These are phyloP conservation scores for Neoscelio sp. DNA, from an alignment of 2,888 invertebrate species.

Conservation along the genomic window DNA sequence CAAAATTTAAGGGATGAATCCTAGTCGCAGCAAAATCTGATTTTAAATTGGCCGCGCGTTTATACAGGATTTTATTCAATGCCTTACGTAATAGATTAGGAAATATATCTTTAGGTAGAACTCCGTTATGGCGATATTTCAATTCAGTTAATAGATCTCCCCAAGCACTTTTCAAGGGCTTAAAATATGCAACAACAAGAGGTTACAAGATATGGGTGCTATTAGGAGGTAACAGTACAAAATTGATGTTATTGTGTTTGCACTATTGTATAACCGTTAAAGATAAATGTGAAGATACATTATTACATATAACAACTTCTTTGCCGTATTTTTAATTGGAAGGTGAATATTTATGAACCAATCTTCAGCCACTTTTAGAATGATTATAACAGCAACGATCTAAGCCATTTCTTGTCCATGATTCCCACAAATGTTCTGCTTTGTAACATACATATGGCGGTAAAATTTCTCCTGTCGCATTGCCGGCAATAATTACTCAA, in stretches of 20 bases:
- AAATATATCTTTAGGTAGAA: too few species aligned
- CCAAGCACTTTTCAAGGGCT: constrained; percentile 72
- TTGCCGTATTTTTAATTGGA: constrained; percentile 68
- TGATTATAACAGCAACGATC: constrained; percentile 71
- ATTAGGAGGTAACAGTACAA: constrained; percentile 76
- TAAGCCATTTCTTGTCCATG: constrained; percentile 75
- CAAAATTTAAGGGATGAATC: too few species aligned
- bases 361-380: constrained; percentile 72
- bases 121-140: too few species aligned
- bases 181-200: constrained; percentile 71
- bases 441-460: constrained; percentile 76
- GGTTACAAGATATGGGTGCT: constrained; percentile 74
- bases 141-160: too few species aligned
- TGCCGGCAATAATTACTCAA: constrained; percentile 76
- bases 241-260: too few species aligned
- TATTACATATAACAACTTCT: constrained; percentile 77
- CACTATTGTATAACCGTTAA: constrained; percentile 72
- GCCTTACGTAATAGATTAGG: too few species aligned
- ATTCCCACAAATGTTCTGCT: constrained; percentile 73
- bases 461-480: constrained; percentile 74
- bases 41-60: too few species aligned
- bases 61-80: too few species aligned
- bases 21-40: too few species aligned
- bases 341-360: constrained; percentile 69
- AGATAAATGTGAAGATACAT: constrained; percentile 72